Conservation (phyloP, 1,140 invertebrate species). For the Drosophila asahinai region DNA sequence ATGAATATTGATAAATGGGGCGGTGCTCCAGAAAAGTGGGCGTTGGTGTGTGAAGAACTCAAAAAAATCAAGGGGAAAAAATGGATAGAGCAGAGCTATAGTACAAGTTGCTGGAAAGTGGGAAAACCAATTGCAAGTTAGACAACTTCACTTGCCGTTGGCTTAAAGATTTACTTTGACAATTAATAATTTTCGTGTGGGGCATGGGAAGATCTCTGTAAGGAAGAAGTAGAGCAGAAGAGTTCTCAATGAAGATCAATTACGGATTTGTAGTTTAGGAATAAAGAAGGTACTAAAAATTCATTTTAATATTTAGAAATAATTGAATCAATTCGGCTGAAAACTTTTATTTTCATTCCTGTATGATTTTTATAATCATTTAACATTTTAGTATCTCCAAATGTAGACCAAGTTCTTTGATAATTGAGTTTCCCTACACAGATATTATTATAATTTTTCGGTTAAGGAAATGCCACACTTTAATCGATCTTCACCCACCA, state of each 20-base stretch:
- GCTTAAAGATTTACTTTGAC: conserved; percentile 50
- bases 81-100: neutral
- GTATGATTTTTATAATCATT: neutral
- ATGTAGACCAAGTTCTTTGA: neutral
- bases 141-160: conserved; percentile 55
- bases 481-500: conserved; percentile 40
- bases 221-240: no score
- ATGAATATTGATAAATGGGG: conserved; percentile 84
- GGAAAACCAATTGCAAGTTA: conserved; percentile 53
- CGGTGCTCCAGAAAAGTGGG: conserved; percentile 74
- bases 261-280: neutral
- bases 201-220: conserved; percentile 18
- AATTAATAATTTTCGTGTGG: conserved; percentile 49
- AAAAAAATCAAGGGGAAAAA: conserved; percentile 8
- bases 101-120: conserved; percentile 46
- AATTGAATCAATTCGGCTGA: neutral
- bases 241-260: conserved; percentile 1
- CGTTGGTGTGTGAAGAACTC: conserved; percentile 64
- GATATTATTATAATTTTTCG: neutral
- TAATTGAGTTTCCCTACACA: fast-evolving
- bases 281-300: neutral
- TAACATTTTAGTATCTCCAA: neutral
- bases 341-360: no score
- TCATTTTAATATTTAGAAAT: neutral
- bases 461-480: neutral